Evolutionary conservation across 2,888 invertebrate species (phyloP).

Genomic region (Trileptium ribeirensis): DNA sequence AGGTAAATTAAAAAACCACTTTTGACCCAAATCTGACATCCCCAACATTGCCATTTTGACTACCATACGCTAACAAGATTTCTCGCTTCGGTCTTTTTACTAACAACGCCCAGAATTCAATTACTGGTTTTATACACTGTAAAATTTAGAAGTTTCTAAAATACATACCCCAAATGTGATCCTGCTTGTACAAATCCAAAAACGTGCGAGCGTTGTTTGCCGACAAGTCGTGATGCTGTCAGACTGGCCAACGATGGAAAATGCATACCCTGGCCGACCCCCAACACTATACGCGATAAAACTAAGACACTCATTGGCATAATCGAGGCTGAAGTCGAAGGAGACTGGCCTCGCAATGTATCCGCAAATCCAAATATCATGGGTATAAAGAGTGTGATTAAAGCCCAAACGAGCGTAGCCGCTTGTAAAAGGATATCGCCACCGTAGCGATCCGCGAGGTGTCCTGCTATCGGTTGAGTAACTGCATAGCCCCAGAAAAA

Average conservation of each 20-base stretch:
- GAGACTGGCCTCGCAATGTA: no score
- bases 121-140: no score
- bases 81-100: no score
- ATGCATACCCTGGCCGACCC: slow-evolving; percentile 61
- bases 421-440: slow-evolving; percentile 63
- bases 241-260: slow-evolving; percentile 66
- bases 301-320: slow-evolving; percentile 58
- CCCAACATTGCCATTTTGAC: no score
- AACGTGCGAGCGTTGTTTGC: slow-evolving; percentile 63
- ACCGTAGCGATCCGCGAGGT: slow-evolving; percentile 58
- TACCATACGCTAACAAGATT: no score
- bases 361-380: slow-evolving; percentile 52
- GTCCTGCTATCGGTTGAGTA: slow-evolving; percentile 58
- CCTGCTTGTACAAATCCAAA: slow-evolving; percentile 64
- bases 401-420: slow-evolving; percentile 57
- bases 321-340: no score
- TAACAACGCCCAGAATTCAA: no score
- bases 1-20: no score
- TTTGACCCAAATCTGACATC: no score
- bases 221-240: slow-evolving; percentile 62
- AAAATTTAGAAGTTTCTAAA: no score
- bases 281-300: slow-evolving; percentile 61
- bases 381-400: slow-evolving; percentile 45
- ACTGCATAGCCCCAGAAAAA: slow-evolving; percentile 70
- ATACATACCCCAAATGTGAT: slow-evolving; percentile 55